These are phyloP conservation scores for Drosophila lacicola DNA, from an alignment of 2,888 invertebrate genomes.

Conservation along the genomic window DNA sequence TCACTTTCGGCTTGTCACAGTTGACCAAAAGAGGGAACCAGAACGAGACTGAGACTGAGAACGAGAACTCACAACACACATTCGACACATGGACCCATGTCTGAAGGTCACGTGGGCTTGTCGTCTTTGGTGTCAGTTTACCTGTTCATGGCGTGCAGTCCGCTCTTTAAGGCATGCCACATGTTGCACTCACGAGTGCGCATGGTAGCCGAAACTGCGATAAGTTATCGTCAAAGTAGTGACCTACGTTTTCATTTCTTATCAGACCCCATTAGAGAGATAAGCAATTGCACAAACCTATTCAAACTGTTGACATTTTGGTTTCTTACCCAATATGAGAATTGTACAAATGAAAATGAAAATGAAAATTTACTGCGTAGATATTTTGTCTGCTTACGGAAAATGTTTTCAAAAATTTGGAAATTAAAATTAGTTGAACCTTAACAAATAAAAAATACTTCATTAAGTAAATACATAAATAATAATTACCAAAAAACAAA, in stretches of 20 bases:
- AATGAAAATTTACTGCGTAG: not conserved
- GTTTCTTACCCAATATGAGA: not conserved
- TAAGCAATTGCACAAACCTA: constrained; percentile 30
- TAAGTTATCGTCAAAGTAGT: constrained; percentile 34
- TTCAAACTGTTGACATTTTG: constrained; percentile 18
- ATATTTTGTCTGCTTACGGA: not conserved
- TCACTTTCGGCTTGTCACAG: constrained; percentile 73
- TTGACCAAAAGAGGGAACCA: constrained; percentile 36
- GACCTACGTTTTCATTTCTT: constrained; percentile 11
- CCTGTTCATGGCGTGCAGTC: constrained; percentile 14
- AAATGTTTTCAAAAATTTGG: not conserved
- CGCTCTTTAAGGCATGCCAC: constrained; percentile 38
- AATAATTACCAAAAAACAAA: no score
- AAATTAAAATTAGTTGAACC: no score
- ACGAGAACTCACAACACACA: constrained; percentile 22
- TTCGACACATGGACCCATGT: constrained; percentile 32
- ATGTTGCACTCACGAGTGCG: constrained; percentile 34
- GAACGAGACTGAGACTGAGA: constrained; percentile 18
- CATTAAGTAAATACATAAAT: no score
- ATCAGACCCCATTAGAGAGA: constrained; percentile 32
- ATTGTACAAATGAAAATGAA: not conserved
- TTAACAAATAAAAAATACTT: no score
- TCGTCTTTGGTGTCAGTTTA: constrained; percentile 44
- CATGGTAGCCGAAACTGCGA: constrained; percentile 9
- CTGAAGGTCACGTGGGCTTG: constrained; percentile 60